Evolutionary conservation across 2,888 invertebrate genomes (phyloP).

Genomic region (Cerceris rybyensis): DNA sequence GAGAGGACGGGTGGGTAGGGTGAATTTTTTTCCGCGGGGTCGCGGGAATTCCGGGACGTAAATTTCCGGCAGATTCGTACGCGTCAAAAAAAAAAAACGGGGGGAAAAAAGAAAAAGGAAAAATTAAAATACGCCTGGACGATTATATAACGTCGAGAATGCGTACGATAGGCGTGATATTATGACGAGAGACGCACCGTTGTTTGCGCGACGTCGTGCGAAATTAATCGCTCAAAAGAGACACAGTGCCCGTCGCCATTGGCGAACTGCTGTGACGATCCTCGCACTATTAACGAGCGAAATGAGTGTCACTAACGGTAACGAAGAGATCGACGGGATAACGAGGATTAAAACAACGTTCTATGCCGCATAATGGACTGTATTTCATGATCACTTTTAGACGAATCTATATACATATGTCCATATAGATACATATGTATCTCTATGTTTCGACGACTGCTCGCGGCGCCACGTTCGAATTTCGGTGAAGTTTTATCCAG

Average conservation of each 20-base stretch:
- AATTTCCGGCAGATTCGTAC: no score
- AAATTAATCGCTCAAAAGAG: not conserved
- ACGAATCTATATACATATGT: not conserved
- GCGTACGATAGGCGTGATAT: no score
- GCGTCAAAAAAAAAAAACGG: no score
- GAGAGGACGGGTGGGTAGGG: not conserved
- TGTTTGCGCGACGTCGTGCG: not conserved
- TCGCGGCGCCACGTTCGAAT: not conserved
- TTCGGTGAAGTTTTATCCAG: not conserved
- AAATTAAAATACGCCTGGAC: no score
- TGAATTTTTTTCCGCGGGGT: not conserved
- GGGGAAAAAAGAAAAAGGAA: not conserved
- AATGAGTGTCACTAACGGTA: conserved; percentile 51
- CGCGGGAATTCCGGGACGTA: no score
- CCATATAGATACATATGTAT: conserved; percentile 7
- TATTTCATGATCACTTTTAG: conserved; percentile 22
- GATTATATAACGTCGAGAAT: no score
- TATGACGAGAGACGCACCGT: no score
- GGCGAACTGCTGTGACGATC: conserved; percentile 36
- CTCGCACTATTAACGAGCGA: conserved; percentile 59
- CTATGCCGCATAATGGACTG: conserved; percentile 25
- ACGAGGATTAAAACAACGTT: conserved; percentile 38
- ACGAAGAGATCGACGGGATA: conserved; percentile 33
- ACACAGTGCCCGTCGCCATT: conserved; percentile 17
- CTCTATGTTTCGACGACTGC: not conserved